Evolutionary conservation across 2,113 vertebrate species (phyloP).

Genomic region (Campylomormyrus tamandua): DNA sequence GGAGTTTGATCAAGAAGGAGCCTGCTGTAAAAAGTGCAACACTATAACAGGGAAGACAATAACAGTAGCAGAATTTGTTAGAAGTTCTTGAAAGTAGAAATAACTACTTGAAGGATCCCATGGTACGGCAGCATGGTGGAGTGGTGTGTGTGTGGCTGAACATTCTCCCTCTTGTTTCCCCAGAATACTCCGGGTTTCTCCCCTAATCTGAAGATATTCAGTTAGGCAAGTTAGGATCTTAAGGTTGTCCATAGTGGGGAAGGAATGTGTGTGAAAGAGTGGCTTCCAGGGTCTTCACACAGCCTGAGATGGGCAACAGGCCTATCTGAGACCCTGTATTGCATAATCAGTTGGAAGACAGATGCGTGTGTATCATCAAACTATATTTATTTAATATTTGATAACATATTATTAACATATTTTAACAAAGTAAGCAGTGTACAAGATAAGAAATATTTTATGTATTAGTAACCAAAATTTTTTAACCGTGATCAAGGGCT

Average conservation of each 20-base stretch:
- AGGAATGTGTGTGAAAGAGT: background rate
- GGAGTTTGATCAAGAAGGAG: background rate
- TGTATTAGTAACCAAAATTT: background rate
- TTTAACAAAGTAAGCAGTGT: background rate
- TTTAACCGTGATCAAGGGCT: background rate
- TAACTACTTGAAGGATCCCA: background rate
- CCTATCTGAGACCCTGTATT: background rate
- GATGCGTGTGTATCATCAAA: background rate
- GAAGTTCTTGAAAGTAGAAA: background rate
- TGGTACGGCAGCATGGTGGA: background rate
- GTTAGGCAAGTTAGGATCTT: background rate
- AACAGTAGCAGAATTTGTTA: background rate
- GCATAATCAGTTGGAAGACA: background rate
- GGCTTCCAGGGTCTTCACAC: background rate
- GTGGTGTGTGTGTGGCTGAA: background rate
- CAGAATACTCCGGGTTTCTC: background rate
- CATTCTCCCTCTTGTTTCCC: background rate
- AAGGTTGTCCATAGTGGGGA: background rate
- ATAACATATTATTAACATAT: background rate
- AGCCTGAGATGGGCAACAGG: background rate
- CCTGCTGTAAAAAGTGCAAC: background rate
- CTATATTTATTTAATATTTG: background rate
- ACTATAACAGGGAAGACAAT: background rate
- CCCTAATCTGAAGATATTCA: background rate
- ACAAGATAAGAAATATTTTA: background rate